Evolutionary conservation across 2,113 vertebrate species (phyloP).

Genomic region (Saccopteryx bilineata): DNA sequence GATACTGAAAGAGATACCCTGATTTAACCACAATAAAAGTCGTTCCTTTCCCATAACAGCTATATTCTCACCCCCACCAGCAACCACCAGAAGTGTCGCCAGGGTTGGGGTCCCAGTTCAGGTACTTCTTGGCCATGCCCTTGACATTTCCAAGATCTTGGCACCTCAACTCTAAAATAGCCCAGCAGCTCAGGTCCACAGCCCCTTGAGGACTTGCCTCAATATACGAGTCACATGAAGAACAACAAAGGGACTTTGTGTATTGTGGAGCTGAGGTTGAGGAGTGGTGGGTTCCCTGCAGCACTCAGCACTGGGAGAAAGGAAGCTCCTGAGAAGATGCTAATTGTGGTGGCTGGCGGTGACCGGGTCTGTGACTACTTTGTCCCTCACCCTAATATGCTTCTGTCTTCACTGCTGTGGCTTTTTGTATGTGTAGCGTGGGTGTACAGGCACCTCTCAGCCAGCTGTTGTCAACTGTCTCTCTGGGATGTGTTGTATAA

Average conservation of each 20-base stretch:
- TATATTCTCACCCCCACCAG: background rate
- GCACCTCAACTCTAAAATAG: background rate
- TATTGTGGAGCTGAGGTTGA: background rate
- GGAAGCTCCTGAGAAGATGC: background rate
- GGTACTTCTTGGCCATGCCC: background rate
- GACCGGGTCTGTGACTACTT: rapidly evolving
- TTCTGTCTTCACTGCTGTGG: rapidly evolving
- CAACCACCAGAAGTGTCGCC: background rate
- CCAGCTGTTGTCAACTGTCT: background rate
- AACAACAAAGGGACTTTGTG: background rate
- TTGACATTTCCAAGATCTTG: background rate
- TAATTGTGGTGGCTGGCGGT: too few species aligned
- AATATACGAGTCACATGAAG: background rate
- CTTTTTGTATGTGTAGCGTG: rapidly evolving
- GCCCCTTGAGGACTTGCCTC: background rate
- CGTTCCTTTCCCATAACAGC: background rate
- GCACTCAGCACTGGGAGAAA: background rate
- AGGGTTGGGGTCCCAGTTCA: background rate
- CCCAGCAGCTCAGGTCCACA: background rate
- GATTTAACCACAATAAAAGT: too few species aligned
- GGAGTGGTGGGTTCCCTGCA: background rate
- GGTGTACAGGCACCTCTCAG: background rate
- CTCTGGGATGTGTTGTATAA: rapidly evolving
- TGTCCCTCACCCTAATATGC: background rate
- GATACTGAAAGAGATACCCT: background rate